Conservation (phyloP, 2,113 vertebrate genomes). For the Malurus melanocephalus region DNA sequence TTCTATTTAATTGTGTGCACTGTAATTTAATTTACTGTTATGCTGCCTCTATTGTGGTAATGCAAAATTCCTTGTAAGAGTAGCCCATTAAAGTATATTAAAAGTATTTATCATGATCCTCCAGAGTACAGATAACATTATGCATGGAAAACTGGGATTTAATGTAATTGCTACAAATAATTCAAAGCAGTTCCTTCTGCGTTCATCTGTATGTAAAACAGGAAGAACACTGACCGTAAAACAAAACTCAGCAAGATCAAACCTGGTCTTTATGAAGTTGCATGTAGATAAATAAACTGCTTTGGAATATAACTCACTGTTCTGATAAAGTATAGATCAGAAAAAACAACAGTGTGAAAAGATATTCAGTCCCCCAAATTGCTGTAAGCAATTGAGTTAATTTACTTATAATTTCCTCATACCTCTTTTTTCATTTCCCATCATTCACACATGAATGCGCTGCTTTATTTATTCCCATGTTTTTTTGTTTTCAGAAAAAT, state of each 20-base stretch:
- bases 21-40: constrained; percentile 71
- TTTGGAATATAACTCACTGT: not conserved
- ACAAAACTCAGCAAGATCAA: constrained; percentile 34
- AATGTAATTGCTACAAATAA: constrained; percentile 60
- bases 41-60: constrained; percentile 59
- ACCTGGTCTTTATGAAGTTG: not conserved
- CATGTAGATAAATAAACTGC: not conserved
- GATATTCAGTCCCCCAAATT: not conserved
- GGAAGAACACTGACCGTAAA: constrained; percentile 19
- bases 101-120: constrained; percentile 73
- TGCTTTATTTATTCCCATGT: accelerated
- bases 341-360: not conserved
- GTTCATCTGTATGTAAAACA: constrained; percentile 49
- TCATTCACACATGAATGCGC: not conserved
- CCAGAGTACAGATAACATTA: constrained; percentile 46
- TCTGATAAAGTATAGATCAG: not conserved
- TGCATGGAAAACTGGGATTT: constrained; percentile 46
- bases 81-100: constrained; percentile 73
- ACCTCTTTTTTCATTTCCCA: not conserved
- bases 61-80: constrained; percentile 61
- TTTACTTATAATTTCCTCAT: not conserved
- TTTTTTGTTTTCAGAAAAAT: not conserved
- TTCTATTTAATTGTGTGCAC: constrained; percentile 68
- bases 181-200: constrained; percentile 36
- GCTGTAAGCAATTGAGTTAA: not conserved